A percentile compares a stretch with the other conserved stretches of the same genome.
phyloP scores from a whole-genome alignment of 1,140 invertebrate species.

The Trachymyrmex septentrionalis region DNA sequence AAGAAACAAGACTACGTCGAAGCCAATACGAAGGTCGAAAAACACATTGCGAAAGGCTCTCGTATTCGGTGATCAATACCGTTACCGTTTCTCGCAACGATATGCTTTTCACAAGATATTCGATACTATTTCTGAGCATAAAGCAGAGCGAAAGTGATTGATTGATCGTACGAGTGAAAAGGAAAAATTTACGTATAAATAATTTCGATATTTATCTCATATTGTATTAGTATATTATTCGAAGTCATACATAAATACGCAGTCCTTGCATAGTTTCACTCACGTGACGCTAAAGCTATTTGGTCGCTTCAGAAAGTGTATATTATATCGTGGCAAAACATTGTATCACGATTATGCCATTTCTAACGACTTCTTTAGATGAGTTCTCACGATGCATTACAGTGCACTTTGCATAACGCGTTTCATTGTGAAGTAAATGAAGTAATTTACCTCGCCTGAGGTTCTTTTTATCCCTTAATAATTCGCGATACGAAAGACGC shows the following conservation, averaged over 20 bases:
- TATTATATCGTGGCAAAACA: background rate
- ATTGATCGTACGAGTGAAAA: background rate
- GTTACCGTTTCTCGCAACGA: background rate
- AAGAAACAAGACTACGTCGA: background rate
- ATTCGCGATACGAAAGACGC: constrained; percentile 18
- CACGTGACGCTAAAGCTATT: background rate
- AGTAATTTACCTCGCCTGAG: constrained; percentile 13
- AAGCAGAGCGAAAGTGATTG: background rate
- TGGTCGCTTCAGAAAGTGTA: background rate
- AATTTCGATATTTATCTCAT: background rate
- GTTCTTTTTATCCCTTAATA: constrained; percentile 28
- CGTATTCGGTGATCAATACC: constrained; percentile 9
- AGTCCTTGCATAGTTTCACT: background rate
- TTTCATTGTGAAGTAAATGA: constrained; percentile 31
- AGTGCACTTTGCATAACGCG: background rate
- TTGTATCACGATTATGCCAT: background rate
- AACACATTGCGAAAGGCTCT: constrained; percentile 71
- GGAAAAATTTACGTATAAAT: background rate
- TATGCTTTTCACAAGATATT: constrained; percentile 22
- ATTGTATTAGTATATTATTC: background rate
- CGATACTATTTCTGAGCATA: background rate
- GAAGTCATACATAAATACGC: constrained; percentile 5
- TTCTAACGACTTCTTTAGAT: constrained; percentile 1
- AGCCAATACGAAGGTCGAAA: constrained; percentile 68
- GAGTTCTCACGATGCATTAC: background rate